Base-by-base conservation (phyloP, 2,888 invertebrate genomes). In the Stenchaetothrips biformis region DNA sequence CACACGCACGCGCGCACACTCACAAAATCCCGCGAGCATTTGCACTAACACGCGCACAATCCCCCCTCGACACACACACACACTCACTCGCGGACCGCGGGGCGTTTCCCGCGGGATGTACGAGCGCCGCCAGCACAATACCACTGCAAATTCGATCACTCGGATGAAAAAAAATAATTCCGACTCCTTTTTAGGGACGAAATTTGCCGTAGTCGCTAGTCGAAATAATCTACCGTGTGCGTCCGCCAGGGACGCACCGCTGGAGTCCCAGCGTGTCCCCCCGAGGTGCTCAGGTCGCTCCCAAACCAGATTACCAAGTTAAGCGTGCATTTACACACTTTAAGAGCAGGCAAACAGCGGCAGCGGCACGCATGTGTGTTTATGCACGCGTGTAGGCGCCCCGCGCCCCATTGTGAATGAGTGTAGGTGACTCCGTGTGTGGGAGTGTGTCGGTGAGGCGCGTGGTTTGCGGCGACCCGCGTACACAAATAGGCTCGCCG, bases 241-340 rank as follows among this genome's bases (percentile, higher is more conserved):
- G 13, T 11, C 53, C 8, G 53, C 53, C 59, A 13, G 37, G 59
- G 6, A n/a, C n/a, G n/a, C n/a, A n/a, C n/a, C 13, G 59, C 59
- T 13, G 59, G 13, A 53, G 18, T 59, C 6, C 59, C 59, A 16
- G 13, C 59, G 16, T 6, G 59, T 16, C 59, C 13, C 18, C 59
- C 59, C 6, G 18, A 4, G 13, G 59, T 59, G 18, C 59, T 16
- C 37, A 37, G 21, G 67, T 21, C 9, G 67, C 21, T 21, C 9
- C 25, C 67, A 67, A 67, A 67, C 67, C 18, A n/a, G 59, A 59
- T 59, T 59, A 59, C 59, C 59, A 59, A 59, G 59, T 59, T 59
- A 59, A 59, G 59, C 59, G 59, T 18, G 59, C 25, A 74, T 21
- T 74, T 74, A 21, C 67, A 74, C 67, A 25, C 67, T 74, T 74